Conservation (phyloP, 2,888 invertebrate species). For the Tanaodytes sp. region DNA sequence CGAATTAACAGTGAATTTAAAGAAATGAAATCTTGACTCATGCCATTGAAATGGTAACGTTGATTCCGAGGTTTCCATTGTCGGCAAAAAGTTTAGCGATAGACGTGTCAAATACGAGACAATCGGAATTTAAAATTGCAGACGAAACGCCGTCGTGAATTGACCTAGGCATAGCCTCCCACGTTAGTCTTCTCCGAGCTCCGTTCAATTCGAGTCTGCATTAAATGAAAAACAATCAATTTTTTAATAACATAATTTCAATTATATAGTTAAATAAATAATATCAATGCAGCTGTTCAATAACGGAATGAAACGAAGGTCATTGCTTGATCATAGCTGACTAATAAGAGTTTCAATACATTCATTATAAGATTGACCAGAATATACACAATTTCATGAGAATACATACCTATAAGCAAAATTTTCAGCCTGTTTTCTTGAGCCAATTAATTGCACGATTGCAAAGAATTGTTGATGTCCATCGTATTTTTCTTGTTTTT, state of each 20-base stretch:
- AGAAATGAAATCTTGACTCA: constrained; percentile 73
- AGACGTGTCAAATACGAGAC: constrained; percentile 98
- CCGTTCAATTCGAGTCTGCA: constrained; percentile 94
- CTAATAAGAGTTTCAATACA: too few species aligned
- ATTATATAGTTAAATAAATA: too few species aligned
- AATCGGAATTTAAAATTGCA: constrained; percentile 98
- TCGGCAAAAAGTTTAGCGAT: constrained; percentile 99
- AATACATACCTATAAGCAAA: constrained; percentile 91
- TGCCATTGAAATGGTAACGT: constrained; percentile 97
- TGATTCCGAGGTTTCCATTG: constrained; percentile 98
- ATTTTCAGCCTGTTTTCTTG: constrained; percentile 98
- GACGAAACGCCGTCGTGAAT: constrained; percentile 99
- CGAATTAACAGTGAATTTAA: constrained; percentile 12
- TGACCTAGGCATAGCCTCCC: constrained; percentile 99
- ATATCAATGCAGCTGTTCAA: too few species aligned
- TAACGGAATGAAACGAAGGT: too few species aligned
- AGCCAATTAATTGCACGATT: constrained; percentile 98
- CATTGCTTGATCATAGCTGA: too few species aligned
- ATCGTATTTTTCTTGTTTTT: constrained; percentile 98
- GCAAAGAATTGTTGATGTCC: constrained; percentile 97
- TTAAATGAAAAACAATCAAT: too few species aligned
- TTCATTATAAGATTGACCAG: too few species aligned
- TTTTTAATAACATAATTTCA: too few species aligned
- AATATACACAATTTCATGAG: too few species aligned
- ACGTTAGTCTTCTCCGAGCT: constrained; percentile 92